A percentile compares a stretch with the other conserved stretches of the same genome.
Conservation (phyloP, 2,113 vertebrate genomes). For the Callospermophilus lateralis region DNA sequence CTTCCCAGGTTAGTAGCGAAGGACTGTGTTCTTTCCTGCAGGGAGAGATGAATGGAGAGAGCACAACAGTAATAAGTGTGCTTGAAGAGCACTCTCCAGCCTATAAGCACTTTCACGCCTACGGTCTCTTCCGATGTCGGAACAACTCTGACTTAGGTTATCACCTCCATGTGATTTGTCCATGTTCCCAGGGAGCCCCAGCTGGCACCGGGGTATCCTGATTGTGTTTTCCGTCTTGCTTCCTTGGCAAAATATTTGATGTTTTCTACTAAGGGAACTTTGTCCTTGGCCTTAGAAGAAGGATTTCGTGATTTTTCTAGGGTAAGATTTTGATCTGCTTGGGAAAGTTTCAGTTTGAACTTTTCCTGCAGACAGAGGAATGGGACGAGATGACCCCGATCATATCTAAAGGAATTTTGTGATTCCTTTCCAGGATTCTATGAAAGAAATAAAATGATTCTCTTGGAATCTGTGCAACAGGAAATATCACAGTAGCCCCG, state of each 20-base stretch:
- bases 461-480: neutral
- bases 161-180: neutral
- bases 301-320: neutral
- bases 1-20: neutral
- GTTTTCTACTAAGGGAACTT: neutral
- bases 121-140: neutral
- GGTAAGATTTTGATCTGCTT: neutral
- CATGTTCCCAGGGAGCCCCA: no score
- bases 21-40: neutral
- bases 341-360: neutral
- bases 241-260: neutral
- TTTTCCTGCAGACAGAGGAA: neutral
- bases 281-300: neutral
- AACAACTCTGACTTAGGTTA: neutral
- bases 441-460: conserved; percentile 40
- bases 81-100: neutral
- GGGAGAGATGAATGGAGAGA: neutral
- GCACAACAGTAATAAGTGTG: neutral
- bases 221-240: neutral
- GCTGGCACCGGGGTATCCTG: neutral
- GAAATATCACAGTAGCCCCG: neutral
- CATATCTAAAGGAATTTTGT: neutral
- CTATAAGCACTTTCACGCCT: neutral
- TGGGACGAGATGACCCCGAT: neutral
- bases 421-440: neutral